Evolutionary conservation across 2,888 invertebrate genomes (phyloP).

Genomic region (Pterostichus madidus): DNA sequence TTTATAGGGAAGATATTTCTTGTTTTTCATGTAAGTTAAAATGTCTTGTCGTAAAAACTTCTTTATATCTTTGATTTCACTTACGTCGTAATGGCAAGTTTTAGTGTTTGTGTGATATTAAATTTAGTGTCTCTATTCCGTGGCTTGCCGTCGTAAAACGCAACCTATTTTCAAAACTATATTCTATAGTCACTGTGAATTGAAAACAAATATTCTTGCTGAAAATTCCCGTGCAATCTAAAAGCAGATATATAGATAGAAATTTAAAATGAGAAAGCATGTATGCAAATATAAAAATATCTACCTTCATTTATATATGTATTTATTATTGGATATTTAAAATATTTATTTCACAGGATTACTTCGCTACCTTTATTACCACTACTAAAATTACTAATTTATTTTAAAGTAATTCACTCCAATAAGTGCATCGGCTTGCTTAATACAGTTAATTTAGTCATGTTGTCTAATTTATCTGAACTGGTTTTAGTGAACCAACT

Average conservation of each 20-base stretch:
- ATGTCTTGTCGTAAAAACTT: constrained; percentile 9
- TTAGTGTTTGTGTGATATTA: constrained; percentile 35
- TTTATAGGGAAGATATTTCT: not conserved
- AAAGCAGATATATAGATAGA: constrained; percentile 5
- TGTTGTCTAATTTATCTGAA: no score
- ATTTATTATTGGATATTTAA: no score
- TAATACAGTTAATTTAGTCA: no score
- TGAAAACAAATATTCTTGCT: constrained; percentile 21
- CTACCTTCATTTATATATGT: no score
- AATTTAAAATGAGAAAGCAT: not conserved
- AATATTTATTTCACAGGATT: no score
- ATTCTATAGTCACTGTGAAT: constrained; percentile 19
- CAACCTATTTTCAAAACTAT: constrained; percentile 42
- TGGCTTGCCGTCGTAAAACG: constrained; percentile 23
- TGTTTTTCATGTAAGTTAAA: not conserved
- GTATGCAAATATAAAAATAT: not conserved
- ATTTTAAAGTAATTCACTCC: no score
- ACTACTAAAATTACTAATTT: no score
- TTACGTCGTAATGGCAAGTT: not conserved
- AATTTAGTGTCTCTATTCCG: constrained; percentile 28
- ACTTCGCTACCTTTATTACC: no score
- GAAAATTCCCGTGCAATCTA: constrained; percentile 27
- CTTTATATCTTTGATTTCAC: constrained; percentile 34
- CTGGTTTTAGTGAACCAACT: no score
- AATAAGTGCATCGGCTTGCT: no score